These are phyloP conservation scores for Rotaria magnacalcarata DNA, from an alignment of 2,888 invertebrate genomes.

Conservation along the genomic window DNA sequence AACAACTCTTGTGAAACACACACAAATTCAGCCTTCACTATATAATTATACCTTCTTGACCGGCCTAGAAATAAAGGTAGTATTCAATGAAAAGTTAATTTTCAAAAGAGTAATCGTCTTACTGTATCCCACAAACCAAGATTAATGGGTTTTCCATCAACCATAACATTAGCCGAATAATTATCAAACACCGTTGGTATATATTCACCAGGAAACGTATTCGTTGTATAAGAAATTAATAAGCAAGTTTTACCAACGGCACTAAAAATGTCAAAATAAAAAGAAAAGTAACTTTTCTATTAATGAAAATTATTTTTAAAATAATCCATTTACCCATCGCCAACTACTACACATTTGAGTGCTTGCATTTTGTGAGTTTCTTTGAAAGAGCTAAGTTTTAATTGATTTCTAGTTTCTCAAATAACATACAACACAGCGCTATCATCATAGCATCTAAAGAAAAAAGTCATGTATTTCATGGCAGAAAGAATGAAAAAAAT, in stretches of 20 bases:
- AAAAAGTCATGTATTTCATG: not conserved
- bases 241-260: constrained; percentile 99
- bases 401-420: not conserved
- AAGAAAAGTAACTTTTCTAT: too few relatives aligned
- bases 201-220: constrained; percentile 80
- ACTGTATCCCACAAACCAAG: constrained; percentile 54
- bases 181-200: constrained; percentile 57
- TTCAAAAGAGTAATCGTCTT: constrained; percentile 47
- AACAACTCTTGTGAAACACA: not conserved
- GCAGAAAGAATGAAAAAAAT: not conserved
- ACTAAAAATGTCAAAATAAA: constrained; percentile 62
- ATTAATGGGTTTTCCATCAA: constrained; percentile 51
- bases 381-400: not conserved
- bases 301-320: not conserved
- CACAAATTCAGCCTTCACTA: too few relatives aligned
- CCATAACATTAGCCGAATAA: constrained; percentile 51
- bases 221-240: constrained; percentile 97
- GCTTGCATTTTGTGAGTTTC: constrained; percentile 4
- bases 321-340: constrained; percentile 33
- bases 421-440: not conserved
- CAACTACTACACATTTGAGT: constrained; percentile 46
- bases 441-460: not conserved
- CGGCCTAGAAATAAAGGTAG: constrained; percentile 12
- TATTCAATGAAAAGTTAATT: not conserved
- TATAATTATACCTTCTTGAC: constrained; percentile 37